Evolutionary conservation across 2,797 vertebrate genomes (phyloP).

Genomic region (Balearica regulorum): DNA sequence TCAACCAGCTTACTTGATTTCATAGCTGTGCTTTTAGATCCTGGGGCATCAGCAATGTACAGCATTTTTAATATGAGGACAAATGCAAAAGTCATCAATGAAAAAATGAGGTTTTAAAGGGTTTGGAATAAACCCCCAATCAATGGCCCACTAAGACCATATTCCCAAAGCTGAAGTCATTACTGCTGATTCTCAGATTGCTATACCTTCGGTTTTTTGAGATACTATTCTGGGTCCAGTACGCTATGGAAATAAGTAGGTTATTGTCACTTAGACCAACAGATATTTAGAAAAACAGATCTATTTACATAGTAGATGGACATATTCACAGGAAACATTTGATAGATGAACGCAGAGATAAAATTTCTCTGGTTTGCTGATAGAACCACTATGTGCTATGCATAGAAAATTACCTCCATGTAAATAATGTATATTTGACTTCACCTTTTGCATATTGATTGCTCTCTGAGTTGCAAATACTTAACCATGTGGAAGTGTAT

Average conservation of each 20-base stretch:
- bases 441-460: conserved; percentile 35
- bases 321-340: not conserved
- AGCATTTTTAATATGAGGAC: not conserved
- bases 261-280: not conserved
- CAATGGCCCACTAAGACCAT: not conserved
- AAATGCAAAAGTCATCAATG: not conserved
- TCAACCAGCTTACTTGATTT: not conserved
- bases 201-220: not conserved
- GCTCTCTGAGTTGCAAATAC: not conserved
- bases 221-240: not conserved
- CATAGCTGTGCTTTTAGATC: not conserved
- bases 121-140: not conserved
- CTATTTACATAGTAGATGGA: not conserved
- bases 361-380: not conserved
- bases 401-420: not conserved
- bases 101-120: not conserved
- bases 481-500: not conserved
- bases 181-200: not conserved
- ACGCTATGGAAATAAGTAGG: not conserved
- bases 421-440: conserved; percentile 9
- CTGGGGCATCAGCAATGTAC: not conserved
- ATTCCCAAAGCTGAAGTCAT: not conserved
- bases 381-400: not conserved
- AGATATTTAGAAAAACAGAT: not conserved
- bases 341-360: not conserved